A percentile compares a stretch with the other conserved stretches of the same genome.
These are phyloP conservation scores for Balanococcus diminutus DNA, from an alignment of 2,888 invertebrate genomes.

Conservation along the genomic window DNA sequence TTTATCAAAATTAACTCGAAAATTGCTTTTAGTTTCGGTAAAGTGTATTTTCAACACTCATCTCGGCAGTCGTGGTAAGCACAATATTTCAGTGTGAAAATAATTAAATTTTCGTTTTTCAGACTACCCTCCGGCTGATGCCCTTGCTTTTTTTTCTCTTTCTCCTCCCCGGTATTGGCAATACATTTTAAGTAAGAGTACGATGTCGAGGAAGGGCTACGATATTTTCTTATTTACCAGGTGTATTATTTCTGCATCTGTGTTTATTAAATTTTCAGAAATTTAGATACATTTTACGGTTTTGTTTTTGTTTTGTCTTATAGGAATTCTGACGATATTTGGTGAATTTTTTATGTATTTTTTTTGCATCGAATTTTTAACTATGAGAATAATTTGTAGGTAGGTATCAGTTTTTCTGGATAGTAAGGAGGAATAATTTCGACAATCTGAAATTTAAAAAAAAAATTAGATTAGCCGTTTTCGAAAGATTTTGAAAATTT, in stretches of 20 bases:
- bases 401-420: too few species aligned
- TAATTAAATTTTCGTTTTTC: neutral
- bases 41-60: neutral
- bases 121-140: too few species aligned
- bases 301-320: too few species aligned
- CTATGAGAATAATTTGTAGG: too few species aligned
- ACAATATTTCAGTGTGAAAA: constrained; percentile 6
- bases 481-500: too few species aligned
- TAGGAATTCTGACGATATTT: too few species aligned
- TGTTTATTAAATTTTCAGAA: neutral
- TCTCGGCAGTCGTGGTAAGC: neutral
- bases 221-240: neutral
- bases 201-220: neutral
- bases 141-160: neutral
- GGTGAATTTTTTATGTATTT: too few species aligned
- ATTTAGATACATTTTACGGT: neutral
- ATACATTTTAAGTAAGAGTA: neutral
- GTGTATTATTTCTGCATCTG: neutral
- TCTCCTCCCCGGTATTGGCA: too few species aligned
- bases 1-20: constrained; percentile 14
- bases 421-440: too few species aligned
- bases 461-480: too few species aligned
- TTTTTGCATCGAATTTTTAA: too few species aligned
- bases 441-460: too few species aligned
- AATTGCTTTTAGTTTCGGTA: constrained; percentile 10